A percentile compares a stretch with the other conserved stretches of the same genome.
phyloP scores from a whole-genome alignment of 2,113 vertebrate species.

The Melanerpes formicivorus region DNA sequence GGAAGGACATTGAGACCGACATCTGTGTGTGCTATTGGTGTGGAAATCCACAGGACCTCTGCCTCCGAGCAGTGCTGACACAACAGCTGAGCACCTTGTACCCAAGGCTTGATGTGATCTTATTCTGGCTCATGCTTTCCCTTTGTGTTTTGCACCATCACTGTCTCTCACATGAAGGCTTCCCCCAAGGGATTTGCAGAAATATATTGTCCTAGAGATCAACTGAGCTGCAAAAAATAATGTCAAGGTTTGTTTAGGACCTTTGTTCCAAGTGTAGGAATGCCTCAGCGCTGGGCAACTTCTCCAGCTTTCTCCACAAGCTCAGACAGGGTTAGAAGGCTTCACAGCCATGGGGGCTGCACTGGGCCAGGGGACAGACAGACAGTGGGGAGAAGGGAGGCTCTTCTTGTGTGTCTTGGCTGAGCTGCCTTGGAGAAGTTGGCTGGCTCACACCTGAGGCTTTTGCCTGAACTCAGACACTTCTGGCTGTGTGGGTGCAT shows the following conservation, averaged over 20 bases:
- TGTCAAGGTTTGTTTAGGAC: not conserved
- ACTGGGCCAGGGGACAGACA: not conserved
- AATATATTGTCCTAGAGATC: not conserved
- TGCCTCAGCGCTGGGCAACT: not conserved
- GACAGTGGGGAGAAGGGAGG: not conserved
- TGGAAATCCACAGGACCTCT: not conserved
- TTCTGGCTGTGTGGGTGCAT: not conserved
- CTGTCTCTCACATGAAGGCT: not conserved
- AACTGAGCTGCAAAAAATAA: not conserved
- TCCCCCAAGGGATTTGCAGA: not conserved
- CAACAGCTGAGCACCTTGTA: not conserved
- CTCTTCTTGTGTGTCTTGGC: constrained; percentile 2
- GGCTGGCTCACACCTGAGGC: not conserved
- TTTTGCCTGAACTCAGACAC: not conserved
- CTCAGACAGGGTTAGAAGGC: not conserved
- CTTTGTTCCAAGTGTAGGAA: not conserved
- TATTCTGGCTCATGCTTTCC: not conserved
- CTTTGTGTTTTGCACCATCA: not conserved
- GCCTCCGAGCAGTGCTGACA: not conserved
- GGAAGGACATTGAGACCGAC: not conserved
- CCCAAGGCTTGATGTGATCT: not conserved
- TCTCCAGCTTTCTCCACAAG: not conserved
- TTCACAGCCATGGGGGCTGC: not conserved
- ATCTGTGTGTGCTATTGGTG: not conserved
- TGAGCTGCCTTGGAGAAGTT: not conserved